Conservation (phyloP, 2,888 invertebrate species). For the Drosophila colorata region DNA sequence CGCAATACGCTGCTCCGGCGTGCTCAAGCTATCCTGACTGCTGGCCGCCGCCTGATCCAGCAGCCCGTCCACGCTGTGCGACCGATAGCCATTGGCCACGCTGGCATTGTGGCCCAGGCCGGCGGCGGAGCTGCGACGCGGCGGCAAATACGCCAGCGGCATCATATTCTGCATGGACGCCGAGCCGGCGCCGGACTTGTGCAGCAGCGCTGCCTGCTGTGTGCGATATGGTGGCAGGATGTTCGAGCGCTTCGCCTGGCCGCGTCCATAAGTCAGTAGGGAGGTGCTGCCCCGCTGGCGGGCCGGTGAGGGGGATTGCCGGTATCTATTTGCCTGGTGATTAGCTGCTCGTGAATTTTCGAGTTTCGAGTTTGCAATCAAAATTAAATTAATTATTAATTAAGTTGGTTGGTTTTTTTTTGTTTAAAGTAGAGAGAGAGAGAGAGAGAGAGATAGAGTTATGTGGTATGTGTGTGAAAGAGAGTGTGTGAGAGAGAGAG, state of each 20-base stretch:
- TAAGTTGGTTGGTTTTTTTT: conserved; percentile 35
- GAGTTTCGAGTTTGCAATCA: conserved; percentile 82
- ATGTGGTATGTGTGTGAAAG: conserved; percentile 23
- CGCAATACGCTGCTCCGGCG: conserved; percentile 78
- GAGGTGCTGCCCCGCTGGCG: conserved; percentile 86
- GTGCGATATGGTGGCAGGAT: conserved; percentile 83
- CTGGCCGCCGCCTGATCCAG: conserved; percentile 84
- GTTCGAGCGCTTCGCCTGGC: conserved; percentile 76
- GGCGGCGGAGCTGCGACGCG: conserved; percentile 83
- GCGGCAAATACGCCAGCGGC: conserved; percentile 76
- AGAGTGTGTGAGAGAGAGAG: not conserved
- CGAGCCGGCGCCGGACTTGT: conserved; percentile 61
- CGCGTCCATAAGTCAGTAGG: conserved; percentile 71
- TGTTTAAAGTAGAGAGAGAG: conserved; percentile 20
- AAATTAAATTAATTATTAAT: conserved; percentile 83
- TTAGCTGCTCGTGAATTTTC: conserved; percentile 83
- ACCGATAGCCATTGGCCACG: conserved; percentile 85
- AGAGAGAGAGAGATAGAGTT: conserved; percentile 13
- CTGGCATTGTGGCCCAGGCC: conserved; percentile 67
- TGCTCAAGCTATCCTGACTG: conserved; percentile 52
- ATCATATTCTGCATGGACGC: conserved; percentile 82
- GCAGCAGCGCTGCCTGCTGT: conserved; percentile 71
- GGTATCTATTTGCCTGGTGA: conserved; percentile 87
- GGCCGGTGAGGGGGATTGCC: conserved; percentile 89
- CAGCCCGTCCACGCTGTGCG: conserved; percentile 88